Evolutionary conservation across 2,888 invertebrate genomes (phyloP), one percentile per base, ranked within the genome.

Genomic region (Orthosia incerta): DNA sequence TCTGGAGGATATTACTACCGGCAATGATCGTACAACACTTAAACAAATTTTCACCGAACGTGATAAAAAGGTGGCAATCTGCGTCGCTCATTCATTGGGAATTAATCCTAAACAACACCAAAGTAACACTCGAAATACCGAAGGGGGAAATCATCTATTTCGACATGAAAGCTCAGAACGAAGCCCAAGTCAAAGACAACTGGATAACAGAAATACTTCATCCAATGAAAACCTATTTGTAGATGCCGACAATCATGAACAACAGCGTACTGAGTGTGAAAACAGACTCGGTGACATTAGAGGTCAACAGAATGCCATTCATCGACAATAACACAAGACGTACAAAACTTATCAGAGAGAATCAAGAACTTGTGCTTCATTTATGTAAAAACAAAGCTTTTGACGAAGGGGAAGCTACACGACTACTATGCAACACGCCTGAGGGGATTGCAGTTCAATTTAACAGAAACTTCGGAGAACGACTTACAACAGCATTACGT

Each of bases 111-210:
- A 64, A 64, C 50, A 71, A 26, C 26, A 26, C 26, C 26, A 26
- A 26, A 26, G 26, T 66, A 7, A 53, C n/a, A 2, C 84, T 74
- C 1, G 18, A 71, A 4, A 13, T 75, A 2, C 71, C 71, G n/a
- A 71, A 75, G 3, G 67, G 67, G 12, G 59, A 71, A 12, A 71
- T 75, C 15, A 57, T 66, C 0, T 75, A 48, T 55, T 67, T 66
- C n/a, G 15, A 50, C 0, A 31, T 4, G 3, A 75, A 71, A 3
- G 66, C 63, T 0, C 56, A 62, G 39, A 48, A 62, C 56, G 23
- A 71, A 46, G 3, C 12, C 4, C 61, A 50, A 31, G 57, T 67
- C 61, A 23, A 7, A 0, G 57, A 62, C 55, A 4, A 4, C 0
- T 67, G 62, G 75, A 63, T 75, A 0, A 3, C 11, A 9, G 51